Conservation (phyloP, 1,140 invertebrate species). For the Drosophila gunungcola region DNA sequence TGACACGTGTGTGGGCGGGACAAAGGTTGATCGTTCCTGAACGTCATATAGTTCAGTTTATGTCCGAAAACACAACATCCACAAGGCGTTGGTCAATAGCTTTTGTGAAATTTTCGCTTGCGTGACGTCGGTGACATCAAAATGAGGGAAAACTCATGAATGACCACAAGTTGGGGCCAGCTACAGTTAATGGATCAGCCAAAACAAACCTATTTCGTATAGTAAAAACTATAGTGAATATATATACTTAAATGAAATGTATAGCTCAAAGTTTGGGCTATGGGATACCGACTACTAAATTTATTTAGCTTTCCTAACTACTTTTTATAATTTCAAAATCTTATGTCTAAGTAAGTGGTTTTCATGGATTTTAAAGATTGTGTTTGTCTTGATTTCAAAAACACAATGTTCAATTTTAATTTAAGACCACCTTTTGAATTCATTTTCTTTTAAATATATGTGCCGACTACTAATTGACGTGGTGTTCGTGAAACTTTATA, state of each 20-base stretch:
- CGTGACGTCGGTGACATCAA: slow-evolving; percentile 52
- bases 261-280: background rate
- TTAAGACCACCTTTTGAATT: background rate
- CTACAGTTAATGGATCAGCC: slow-evolving; percentile 40
- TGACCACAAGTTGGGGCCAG: slow-evolving; percentile 38
- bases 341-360: too few relatives aligned
- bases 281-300: background rate
- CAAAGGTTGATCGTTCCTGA: slow-evolving; percentile 44
- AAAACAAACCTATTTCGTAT: slow-evolving; percentile 16
- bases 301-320: background rate
- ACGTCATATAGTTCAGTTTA: slow-evolving; percentile 15
- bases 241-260: slow-evolving; percentile 1
- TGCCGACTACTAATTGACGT: background rate
- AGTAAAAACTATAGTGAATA: slow-evolving; percentile 45
- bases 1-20: slow-evolving; percentile 68
- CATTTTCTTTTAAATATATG: slow-evolving; percentile 21
- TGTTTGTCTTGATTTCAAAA: background rate
- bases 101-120: slow-evolving; percentile 17
- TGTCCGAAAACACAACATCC: slow-evolving; percentile 25
- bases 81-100: slow-evolving; percentile 49
- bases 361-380: too few relatives aligned
- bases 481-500: slow-evolving; percentile 33
- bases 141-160: slow-evolving; percentile 55
- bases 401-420: too few relatives aligned
- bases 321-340: background rate